Percentiles rank a stretch among this genome's conserved stretches.
Evolutionary conservation across 1,140 invertebrate species (phyloP).

Genomic region (Chironomus striatipennis): DNA sequence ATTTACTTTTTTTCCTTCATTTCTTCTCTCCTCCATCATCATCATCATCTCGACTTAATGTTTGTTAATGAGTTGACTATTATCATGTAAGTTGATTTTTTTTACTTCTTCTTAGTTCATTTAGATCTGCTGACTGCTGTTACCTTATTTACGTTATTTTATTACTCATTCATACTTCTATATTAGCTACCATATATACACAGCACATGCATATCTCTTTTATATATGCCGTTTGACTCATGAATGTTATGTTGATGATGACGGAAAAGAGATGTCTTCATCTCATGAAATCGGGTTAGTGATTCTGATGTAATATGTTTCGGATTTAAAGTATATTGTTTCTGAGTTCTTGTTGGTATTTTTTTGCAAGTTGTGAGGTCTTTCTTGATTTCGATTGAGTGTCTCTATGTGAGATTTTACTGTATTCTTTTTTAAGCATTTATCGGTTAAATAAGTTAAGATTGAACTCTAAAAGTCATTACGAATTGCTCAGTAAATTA

Average conservation of each 20-base stretch:
- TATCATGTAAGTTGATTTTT: conserved; percentile 14
- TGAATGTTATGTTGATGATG: neutral
- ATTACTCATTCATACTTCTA: conserved; percentile 1
- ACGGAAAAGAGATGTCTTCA: conserved; percentile 4
- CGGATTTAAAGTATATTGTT: too few relatives aligned
- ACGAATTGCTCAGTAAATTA: too few relatives aligned
- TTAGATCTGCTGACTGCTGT: neutral
- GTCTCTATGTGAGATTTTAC: too few relatives aligned
- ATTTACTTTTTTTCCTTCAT: conserved; percentile 3
- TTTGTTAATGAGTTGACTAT: conserved; percentile 9
- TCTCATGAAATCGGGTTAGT: neutral
- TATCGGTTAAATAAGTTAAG: too few relatives aligned
- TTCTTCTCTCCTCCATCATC: neutral
- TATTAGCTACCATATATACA: neutral
- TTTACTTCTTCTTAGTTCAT: neutral
- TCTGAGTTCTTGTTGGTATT: neutral
- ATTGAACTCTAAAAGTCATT: too few relatives aligned
- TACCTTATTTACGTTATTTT: neutral
- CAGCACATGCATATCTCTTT: neutral
- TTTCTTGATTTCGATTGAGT: neutral
- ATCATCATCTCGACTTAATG: conserved; percentile 7
- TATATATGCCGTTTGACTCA: neutral
- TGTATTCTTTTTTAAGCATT: too few relatives aligned
- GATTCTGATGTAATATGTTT: too few relatives aligned
- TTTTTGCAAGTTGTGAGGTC: neutral